These are phyloP conservation scores for Hemicentrotus pulcherrimus DNA, from an alignment of 35 echinoderm and acorn worm species.

Conservation along the genomic window DNA sequence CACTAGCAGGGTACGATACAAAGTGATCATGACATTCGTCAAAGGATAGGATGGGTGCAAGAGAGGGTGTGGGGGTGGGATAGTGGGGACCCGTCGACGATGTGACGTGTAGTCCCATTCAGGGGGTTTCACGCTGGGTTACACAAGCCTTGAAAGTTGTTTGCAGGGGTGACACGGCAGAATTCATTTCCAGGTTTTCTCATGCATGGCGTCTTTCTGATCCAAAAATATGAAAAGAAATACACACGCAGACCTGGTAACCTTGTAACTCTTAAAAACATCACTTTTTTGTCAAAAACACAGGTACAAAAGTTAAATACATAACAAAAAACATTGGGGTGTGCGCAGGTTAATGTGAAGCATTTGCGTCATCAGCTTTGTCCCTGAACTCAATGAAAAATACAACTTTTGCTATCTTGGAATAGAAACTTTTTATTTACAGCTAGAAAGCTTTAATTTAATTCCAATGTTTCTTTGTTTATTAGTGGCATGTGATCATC, in stretches of 20 bases:
- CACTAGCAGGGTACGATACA: background rate
- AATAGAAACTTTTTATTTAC: background rate
- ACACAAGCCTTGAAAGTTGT: conserved; percentile 45
- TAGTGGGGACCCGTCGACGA: background rate
- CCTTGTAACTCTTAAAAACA: background rate
- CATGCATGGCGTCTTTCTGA: background rate
- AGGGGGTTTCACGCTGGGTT: conserved; percentile 29
- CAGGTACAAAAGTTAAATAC: background rate
- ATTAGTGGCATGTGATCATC: background rate
- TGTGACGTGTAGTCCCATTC: conserved; percentile 35
- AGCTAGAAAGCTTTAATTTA: background rate
- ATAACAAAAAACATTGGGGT: background rate
- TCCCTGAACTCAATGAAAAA: background rate
- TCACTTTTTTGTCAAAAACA: background rate
- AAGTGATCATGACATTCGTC: background rate
- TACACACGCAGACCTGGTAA: background rate
- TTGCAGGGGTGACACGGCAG: conserved; percentile 30
- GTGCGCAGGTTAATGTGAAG: background rate
- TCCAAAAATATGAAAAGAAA: conserved; percentile 20
- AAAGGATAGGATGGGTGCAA: background rate
- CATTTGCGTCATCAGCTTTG: background rate
- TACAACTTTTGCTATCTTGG: background rate
- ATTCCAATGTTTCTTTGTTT: background rate
- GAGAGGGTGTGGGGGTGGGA: background rate
- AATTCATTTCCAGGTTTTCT: background rate